Conservation (phyloP, 2,113 vertebrate species). For the Pavo muticus region DNA sequence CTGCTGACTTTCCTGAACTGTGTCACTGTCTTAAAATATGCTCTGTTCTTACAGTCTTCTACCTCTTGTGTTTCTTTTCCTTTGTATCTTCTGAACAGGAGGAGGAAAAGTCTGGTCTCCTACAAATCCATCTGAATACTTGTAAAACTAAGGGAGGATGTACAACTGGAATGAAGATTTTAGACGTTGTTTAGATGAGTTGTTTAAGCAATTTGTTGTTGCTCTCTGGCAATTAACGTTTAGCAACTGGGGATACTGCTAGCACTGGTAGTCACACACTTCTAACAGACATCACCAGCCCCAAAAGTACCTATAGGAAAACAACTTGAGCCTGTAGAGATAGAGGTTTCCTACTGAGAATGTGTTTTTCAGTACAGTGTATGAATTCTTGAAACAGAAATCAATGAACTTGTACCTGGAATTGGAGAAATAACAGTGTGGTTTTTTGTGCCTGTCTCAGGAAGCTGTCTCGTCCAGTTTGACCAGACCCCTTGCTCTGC, state of each 20-base stretch:
- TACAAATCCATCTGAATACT: neutral
- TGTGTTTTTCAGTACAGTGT: neutral
- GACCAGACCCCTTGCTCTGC: neutral
- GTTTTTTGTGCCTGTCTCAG: neutral
- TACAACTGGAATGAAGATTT: neutral
- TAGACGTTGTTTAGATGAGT: neutral
- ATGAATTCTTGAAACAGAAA: constrained; percentile 21
- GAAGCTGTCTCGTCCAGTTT: neutral
- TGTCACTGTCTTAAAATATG: neutral
- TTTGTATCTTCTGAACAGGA: neutral
- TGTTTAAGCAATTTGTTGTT: neutral
- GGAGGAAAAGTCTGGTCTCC: neutral
- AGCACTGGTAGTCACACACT: neutral
- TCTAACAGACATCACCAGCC: neutral
- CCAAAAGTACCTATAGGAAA: neutral
- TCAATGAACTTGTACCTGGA: neutral
- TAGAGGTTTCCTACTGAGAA: neutral
- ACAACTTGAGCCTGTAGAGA: neutral
- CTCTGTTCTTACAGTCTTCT: neutral
- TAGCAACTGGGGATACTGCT: neutral
- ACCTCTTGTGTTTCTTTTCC: neutral
- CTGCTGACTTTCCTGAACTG: neutral
- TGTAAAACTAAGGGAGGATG: neutral
- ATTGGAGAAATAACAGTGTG: neutral
- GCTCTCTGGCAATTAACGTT: neutral